A percentile compares a stretch with the other conserved stretches of the same genome.
Conservation (phyloP, 2,888 invertebrate species). For the Gastracanthus pulcherrimus region DNA sequence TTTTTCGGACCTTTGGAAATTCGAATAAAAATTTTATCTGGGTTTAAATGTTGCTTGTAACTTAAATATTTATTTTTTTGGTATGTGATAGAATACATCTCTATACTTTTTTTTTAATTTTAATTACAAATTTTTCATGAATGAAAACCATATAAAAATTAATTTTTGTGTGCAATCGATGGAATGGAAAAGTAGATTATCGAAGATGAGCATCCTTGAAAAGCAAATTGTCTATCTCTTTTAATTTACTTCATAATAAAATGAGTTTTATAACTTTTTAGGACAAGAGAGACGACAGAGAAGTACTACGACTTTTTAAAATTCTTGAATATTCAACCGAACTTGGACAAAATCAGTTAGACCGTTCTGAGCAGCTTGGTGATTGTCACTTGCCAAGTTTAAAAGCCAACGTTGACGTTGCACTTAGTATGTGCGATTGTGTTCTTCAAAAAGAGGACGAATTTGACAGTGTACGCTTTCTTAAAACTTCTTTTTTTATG, state of each 20-base stretch:
- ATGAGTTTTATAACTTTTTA: conserved; percentile 69
- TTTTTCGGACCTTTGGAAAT: background rate
- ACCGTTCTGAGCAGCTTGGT: conserved; percentile 82
- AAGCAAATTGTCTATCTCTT: no score
- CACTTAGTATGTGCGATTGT: conserved; percentile 81
- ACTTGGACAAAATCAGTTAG: conserved; percentile 86
- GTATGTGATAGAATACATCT: background rate
- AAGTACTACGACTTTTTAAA: conserved; percentile 88
- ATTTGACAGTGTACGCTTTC: conserved; percentile 79
- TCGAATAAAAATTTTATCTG: background rate
- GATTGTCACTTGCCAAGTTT: conserved; percentile 82
- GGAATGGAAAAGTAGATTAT: no score
- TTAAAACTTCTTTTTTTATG: background rate
- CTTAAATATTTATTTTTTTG: background rate
- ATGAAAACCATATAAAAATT: background rate
- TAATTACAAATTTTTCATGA: background rate
- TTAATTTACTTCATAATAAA: background rate
- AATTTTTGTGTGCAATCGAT: no score
- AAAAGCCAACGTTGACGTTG: conserved; percentile 83
- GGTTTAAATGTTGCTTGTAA: background rate
- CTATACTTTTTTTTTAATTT: background rate
- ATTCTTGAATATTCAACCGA: conserved; percentile 88
- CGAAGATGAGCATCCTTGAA: background rate
- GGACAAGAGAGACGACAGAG: conserved; percentile 88
- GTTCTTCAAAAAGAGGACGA: conserved; percentile 82